Percentiles rank a stretch among this genome's conserved stretches.
Conservation (phyloP, 1,140 invertebrate species). For the Campoletis sonorensis region DNA sequence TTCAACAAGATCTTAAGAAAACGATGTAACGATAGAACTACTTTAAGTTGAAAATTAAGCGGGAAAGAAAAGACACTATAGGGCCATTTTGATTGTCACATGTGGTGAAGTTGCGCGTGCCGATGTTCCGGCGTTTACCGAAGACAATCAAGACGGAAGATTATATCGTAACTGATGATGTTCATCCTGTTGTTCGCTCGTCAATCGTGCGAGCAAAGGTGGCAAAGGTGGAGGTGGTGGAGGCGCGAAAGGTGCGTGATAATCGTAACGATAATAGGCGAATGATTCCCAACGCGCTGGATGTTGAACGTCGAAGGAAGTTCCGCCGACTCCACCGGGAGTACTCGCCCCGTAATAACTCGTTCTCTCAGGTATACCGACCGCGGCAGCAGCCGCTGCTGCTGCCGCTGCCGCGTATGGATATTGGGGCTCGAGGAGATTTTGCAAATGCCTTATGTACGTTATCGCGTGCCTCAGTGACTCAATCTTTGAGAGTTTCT, state of each 20-base stretch:
- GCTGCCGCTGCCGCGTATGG: constrained; percentile 58
- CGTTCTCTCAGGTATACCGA: constrained; percentile 58
- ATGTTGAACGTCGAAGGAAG: constrained; percentile 68
- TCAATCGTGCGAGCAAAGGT: constrained; percentile 59
- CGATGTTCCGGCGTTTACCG: no score
- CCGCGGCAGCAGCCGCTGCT: no score
- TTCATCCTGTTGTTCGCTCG: constrained; percentile 61
- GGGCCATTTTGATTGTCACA: no score
- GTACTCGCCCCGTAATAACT: constrained; percentile 52
- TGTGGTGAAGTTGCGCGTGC: no score
- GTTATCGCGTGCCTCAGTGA: constrained; percentile 88
- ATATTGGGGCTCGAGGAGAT: constrained; percentile 77
- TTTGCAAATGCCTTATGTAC: constrained; percentile 87
- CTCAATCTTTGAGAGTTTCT: constrained; percentile 93
- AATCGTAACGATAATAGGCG: constrained; percentile 73
- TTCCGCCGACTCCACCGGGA: constrained; percentile 21
- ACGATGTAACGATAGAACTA: no score
- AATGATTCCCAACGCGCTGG: constrained; percentile 70
- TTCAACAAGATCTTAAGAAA: no score
- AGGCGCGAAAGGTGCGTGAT: constrained; percentile 66
- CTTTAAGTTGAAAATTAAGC: neutral
- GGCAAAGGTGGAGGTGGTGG: constrained; percentile 59
- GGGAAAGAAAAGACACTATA: neutral
- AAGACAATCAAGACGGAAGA: constrained; percentile 56
- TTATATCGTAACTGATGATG: constrained; percentile 66